Evolutionary conservation across 2,888 invertebrate species (phyloP), one percentile per base, ranked within the genome.

Genomic region (Eulithis testata): DNA sequence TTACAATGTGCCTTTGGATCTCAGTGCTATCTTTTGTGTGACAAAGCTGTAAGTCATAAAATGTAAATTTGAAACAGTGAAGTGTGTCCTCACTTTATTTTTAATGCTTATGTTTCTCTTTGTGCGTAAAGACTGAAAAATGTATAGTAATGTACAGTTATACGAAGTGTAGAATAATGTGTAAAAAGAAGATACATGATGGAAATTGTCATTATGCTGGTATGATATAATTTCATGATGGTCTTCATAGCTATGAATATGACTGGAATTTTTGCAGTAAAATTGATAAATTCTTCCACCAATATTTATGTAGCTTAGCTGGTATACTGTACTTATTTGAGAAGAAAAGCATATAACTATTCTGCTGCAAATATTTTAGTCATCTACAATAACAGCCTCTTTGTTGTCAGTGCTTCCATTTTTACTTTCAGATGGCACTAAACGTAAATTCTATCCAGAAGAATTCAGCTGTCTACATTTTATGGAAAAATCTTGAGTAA

Each of bases 51-150:
- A 57, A 66, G 72, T 73, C 73, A 62, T 68, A 65, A 70, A 70
- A 64, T 70, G 72, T 70, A 70, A 66, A 69, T 69, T 66, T 63
- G 65, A 66, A 69, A 69, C 73, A 70, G 68, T 73, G 50, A 66
- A 72, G 72, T 70, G 68, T 71, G 66, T 72, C 66, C 70, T 70
- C 73, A 72, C 65, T 68, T 66, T 66, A 70, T 76, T 79, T 80
- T 76, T 80, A 75, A 77, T 77, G 76, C 76, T 75, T 80, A 77
- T 75, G 71, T 79, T 81, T 75, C 77, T 68, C 73, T 77, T 79
- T 78, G 81, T 82, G 79, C 80, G 71, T 73, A 81, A 87, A 86
- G 89, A 89, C 88, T 89, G 89, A 88, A 82, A 83, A 82, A 83
- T 86, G 82, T 85, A 84, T 85, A 85, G 79, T 85, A 78, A 79